Evolutionary conservation across 2,888 invertebrate genomes (phyloP).

Genomic region (Steinernema scapterisci): DNA sequence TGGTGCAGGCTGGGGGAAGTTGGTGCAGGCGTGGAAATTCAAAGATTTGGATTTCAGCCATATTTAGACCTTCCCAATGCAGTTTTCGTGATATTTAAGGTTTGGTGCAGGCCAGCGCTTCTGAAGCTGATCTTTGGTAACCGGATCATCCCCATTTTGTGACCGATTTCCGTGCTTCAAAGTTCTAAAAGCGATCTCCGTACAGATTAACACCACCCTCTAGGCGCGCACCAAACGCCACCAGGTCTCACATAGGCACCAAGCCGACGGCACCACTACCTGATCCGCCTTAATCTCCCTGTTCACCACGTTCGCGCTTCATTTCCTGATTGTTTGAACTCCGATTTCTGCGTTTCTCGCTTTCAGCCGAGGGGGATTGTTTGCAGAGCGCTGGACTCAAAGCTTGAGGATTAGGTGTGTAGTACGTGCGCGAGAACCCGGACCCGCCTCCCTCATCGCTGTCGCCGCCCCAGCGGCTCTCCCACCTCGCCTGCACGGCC

Average conservation of each 20-base stretch:
- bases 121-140: too few relatives aligned
- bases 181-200: not conserved
- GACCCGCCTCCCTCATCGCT: not conserved
- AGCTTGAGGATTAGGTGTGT: constrained; percentile 9
- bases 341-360: not conserved
- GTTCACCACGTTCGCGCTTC: not conserved
- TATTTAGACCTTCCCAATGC: too few relatives aligned
- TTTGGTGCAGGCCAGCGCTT: too few relatives aligned
- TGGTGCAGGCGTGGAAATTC: too few relatives aligned
- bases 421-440: constrained; percentile 4
- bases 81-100: too few relatives aligned
- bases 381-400: not conserved
- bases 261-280: not conserved
- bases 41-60: too few relatives aligned
- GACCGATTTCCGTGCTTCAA: not conserved
- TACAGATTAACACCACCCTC: not conserved
- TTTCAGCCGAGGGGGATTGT: not conserved
- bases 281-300: not conserved
- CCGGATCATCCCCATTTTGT: not conserved
- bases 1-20: too few relatives aligned
- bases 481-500: too few relatives aligned
- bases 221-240: not conserved
- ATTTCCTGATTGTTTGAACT: constrained; percentile 2
- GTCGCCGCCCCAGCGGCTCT: too few relatives aligned
- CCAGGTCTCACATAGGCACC: not conserved